phyloP scores from a whole-genome alignment of 2,113 vertebrate species.

The Tragelaphus imberbis region DNA sequence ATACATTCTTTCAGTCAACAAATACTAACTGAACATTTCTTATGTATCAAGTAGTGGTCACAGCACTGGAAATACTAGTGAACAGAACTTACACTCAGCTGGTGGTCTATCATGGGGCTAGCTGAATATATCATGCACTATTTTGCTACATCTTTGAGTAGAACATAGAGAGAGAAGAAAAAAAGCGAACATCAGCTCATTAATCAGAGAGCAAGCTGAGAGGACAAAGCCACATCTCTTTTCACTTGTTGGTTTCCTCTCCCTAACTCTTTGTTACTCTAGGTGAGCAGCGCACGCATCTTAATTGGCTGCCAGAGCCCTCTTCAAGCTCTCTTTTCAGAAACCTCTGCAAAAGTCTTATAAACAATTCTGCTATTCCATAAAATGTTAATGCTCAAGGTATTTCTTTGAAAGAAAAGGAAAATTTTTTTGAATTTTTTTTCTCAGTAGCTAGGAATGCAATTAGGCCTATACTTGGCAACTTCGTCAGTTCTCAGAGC shows the following conservation, averaged over 20 bases:
- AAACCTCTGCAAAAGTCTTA: conserved; percentile 25
- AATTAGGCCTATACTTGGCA: conserved; percentile 55
- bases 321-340: conserved; percentile 25
- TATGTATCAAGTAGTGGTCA: neutral
- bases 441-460: conserved; percentile 33
- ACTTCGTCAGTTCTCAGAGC: conserved; percentile 36
- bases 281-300: neutral
- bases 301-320: neutral
- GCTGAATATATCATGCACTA: neutral
- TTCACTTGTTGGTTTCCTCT: neutral
- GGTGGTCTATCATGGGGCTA: neutral
- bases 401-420: conserved; percentile 45
- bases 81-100: neutral
- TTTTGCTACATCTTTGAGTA: neutral
- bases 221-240: neutral
- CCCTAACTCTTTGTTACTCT: neutral
- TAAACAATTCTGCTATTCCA: conserved; percentile 24
- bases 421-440: conserved; percentile 31
- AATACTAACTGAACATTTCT: neutral
- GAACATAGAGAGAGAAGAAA: neutral
- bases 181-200: neutral
- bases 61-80: neutral
- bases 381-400: conserved; percentile 51
- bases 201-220: neutral
- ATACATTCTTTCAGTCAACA: neutral